A percentile compares a stretch with the other conserved stretches of the same genome.
Conservation (phyloP, 2,888 invertebrate species). For the Phaedon cochleariae region DNA sequence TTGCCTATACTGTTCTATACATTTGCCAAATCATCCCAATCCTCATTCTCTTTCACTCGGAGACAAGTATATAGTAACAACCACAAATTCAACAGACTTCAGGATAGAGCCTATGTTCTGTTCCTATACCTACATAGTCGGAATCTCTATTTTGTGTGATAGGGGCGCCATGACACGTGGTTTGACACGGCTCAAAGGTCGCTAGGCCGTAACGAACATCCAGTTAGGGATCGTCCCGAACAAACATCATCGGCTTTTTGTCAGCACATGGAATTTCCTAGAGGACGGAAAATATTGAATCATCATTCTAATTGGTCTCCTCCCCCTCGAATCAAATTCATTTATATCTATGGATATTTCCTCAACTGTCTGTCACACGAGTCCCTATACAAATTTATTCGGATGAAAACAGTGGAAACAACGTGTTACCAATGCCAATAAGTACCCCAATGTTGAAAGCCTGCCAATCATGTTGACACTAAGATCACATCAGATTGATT, state of each 20-base stretch:
- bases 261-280: neutral
- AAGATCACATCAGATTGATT: neutral
- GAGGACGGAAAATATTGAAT: too few relatives aligned
- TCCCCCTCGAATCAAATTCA: too few relatives aligned
- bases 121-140: too few relatives aligned
- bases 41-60: too few relatives aligned
- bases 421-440: neutral
- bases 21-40: too few relatives aligned
- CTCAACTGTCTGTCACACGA: too few relatives aligned
- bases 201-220: conserved; percentile 3
- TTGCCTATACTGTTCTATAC: too few relatives aligned
- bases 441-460: neutral
- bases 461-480: neutral
- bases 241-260: neutral
- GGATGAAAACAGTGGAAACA: neutral
- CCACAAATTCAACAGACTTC: conserved; percentile 34
- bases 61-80: conserved; percentile 13
- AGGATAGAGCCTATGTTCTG: conserved; percentile 13
- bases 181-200: conserved; percentile 14
- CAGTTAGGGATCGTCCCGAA: neutral
- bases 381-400: too few relatives aligned
- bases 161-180: conserved; percentile 19
- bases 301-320: too few relatives aligned
- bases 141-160: conserved; percentile 11
- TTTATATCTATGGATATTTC: too few relatives aligned